These are phyloP conservation scores for Trichogramma pretiosum DNA, from an alignment of 1,140 invertebrate genomes.

Conservation along the genomic window DNA sequence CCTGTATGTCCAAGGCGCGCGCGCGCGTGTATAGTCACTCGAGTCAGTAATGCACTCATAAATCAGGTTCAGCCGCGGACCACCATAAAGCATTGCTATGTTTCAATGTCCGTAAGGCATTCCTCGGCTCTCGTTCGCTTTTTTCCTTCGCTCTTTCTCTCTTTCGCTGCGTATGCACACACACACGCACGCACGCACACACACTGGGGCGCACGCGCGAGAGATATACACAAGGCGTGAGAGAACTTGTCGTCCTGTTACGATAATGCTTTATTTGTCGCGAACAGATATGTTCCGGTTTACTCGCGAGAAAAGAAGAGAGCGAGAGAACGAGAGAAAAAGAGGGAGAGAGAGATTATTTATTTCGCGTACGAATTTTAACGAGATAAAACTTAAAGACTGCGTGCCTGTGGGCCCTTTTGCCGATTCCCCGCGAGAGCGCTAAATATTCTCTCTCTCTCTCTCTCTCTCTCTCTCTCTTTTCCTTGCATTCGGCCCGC, in stretches of 20 bases:
- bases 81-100: conserved; percentile 49
- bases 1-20: neutral
- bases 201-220: conserved; percentile 11
- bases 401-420: conserved; percentile 21
- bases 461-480: neutral
- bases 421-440: too few species aligned
- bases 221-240: too few species aligned
- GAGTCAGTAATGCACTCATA: conserved; percentile 47
- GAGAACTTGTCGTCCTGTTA: conserved; percentile 43
- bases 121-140: conserved; percentile 42
- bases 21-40: too few species aligned
- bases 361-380: conserved; percentile 44
- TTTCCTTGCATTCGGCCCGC: neutral
- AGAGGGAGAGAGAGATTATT: too few species aligned
- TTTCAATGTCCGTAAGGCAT: conserved; percentile 47
- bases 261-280: conserved; percentile 49
- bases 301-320: too few species aligned
- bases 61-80: conserved; percentile 46
- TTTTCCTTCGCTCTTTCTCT: conserved; percentile 42
- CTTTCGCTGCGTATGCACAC: conserved; percentile 18
- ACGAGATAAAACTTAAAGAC: conserved; percentile 43
- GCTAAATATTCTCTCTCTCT: neutral
- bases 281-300: conserved; percentile 44
- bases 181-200: too few species aligned
- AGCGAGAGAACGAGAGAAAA: too few species aligned